A percentile compares a stretch with the other conserved stretches of the same genome.
These are phyloP conservation scores for Bubo bubo DNA, from an alignment of 2,113 vertebrate species.

Conservation along the genomic window DNA sequence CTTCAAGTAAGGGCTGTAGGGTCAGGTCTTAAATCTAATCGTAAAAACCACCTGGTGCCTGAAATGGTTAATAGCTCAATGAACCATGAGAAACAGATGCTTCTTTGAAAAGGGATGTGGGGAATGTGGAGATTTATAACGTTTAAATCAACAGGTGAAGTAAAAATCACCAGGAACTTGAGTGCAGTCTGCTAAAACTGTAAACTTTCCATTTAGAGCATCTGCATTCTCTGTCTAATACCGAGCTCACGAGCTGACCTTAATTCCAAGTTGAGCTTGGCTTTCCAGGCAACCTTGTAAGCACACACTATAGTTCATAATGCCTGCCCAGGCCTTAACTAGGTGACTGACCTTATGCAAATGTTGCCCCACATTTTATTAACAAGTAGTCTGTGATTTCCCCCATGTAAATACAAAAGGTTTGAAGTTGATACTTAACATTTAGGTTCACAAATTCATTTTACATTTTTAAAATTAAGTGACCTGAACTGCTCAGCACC, in stretches of 20 bases:
- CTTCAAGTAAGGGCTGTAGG: constrained; percentile 13
- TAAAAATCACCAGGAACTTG: constrained; percentile 69
- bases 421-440: not conserved
- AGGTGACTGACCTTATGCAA: not conserved
- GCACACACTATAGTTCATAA: not conserved
- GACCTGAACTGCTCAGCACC: not conserved
- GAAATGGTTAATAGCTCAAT: constrained; percentile 52
- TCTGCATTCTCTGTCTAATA: constrained; percentile 67
- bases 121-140: constrained; percentile 72
- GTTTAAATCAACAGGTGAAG: constrained; percentile 73
- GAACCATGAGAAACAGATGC: constrained; percentile 77
- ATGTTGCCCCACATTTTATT: not conserved
- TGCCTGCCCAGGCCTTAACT: not conserved
- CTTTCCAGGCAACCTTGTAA: not conserved
- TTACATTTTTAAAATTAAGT: not conserved
- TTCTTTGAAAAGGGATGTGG: constrained; percentile 62
- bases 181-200: constrained; percentile 66
- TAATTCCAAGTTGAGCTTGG: constrained; percentile 34
- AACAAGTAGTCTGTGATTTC: not conserved
- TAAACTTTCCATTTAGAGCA: constrained; percentile 71
- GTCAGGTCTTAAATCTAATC: constrained; percentile 48
- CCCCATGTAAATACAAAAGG: not conserved
- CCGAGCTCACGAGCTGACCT: constrained; percentile 10
- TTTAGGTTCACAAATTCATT: not conserved
- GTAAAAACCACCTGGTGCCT: constrained; percentile 65